Percentiles rank a stretch among this genome's conserved stretches.
Evolutionary conservation across 2,888 invertebrate genomes (phyloP).

Genomic region (Brachyopa scutellaris): DNA sequence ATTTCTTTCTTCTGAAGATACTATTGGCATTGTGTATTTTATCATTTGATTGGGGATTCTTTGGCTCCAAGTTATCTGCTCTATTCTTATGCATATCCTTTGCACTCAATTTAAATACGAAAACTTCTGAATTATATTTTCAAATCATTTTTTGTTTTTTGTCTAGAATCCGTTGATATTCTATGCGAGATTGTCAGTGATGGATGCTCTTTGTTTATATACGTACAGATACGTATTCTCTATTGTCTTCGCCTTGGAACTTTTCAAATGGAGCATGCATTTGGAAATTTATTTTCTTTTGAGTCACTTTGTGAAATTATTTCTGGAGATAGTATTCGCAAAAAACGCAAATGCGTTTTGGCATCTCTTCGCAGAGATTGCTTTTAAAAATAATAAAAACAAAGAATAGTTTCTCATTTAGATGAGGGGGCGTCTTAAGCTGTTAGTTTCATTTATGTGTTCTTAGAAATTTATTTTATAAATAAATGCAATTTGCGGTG

Average conservation of each 20-base stretch:
- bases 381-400: too few relatives aligned
- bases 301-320: background rate
- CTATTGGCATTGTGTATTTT: constrained; percentile 39
- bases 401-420: too few relatives aligned
- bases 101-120: constrained; percentile 48
- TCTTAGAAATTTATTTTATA: too few relatives aligned
- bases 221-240: background rate
- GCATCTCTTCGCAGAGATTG: background rate
- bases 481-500: background rate
- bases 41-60: constrained; percentile 17
- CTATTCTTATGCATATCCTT: constrained; percentile 25
- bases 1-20: background rate
- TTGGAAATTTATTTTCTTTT: constrained; percentile 5
- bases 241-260: constrained; percentile 31
- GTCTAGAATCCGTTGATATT: too few relatives aligned
- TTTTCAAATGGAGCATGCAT: constrained; percentile 40
- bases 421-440: too few relatives aligned
- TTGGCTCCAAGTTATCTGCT: constrained; percentile 61
- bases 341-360: constrained; percentile 12
- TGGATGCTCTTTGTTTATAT: background rate
- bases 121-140: constrained; percentile 62
- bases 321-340: background rate
- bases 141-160: constrained; percentile 52
- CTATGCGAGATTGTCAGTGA: background rate
- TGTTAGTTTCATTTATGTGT: too few relatives aligned